A percentile compares a stretch with the other conserved stretches of the same genome.
These are phyloP conservation scores for Gambusia affinis DNA, from an alignment of 2,113 vertebrate genomes.

Conservation along the genomic window DNA sequence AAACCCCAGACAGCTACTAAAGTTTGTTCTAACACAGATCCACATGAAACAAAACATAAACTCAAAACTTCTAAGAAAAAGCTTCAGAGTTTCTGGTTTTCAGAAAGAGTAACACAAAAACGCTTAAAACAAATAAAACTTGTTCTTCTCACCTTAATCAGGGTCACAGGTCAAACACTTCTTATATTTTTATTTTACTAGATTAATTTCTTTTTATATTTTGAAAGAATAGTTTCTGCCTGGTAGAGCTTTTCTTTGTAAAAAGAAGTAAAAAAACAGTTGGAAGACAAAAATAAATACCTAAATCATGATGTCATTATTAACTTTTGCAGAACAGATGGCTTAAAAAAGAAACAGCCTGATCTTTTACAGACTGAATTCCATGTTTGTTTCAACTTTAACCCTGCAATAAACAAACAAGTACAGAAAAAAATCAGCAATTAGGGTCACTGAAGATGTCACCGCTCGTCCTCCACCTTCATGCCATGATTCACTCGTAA, in stretches of 20 bases:
- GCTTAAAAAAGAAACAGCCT: background rate
- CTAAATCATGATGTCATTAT: background rate
- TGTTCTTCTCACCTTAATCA: background rate
- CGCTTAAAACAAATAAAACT: background rate
- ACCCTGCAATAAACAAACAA: constrained; percentile 9
- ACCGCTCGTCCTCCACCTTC: background rate
- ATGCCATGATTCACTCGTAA: background rate
- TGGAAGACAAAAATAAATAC: constrained; percentile 9
- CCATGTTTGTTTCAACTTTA: background rate
- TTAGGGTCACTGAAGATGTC: background rate
- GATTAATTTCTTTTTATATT: background rate
- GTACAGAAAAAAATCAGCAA: constrained; percentile 13
- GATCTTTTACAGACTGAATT: background rate
- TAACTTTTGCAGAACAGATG: constrained; percentile 8
- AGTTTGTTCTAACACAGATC: too few relatives aligned
- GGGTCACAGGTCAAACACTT: background rate
- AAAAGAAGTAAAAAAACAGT: constrained; percentile 2
- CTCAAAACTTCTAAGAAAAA: background rate
- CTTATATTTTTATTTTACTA: background rate
- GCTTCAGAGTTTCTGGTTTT: background rate
- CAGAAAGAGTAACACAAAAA: background rate
- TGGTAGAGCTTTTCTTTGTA: too few relatives aligned
- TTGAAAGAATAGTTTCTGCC: background rate
- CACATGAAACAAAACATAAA: background rate
- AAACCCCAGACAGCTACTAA: background rate